Evolutionary conservation across 2,888 invertebrate genomes (phyloP), one percentile per base, ranked within the genome.

Genomic region (Thymelicus lineola): DNA sequence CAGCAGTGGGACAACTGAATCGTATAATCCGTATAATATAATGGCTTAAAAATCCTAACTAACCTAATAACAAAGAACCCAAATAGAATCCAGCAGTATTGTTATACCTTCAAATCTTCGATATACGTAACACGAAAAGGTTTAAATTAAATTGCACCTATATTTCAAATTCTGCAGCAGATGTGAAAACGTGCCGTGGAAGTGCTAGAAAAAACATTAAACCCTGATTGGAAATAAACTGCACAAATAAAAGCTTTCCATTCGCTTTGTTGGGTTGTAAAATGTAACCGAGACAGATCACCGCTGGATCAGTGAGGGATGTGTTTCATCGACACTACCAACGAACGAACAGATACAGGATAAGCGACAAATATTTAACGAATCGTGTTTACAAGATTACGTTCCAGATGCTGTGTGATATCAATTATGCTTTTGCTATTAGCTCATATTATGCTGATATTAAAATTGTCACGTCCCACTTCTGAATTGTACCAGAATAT

Each of bases 221-320:
- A 36, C 50, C 12, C 42, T 66, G 66, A 66, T 66, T 66, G 62
- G 46, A 63, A 69, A 58, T 48, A 57, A 68, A 62, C 55, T 46
- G 48, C 12, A 53, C 17, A 62, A 61, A 62, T 62, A 68, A 61
- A 62, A 68, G 45, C 35, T 35, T 55, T 62, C 45, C 12, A 15
- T n/a, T 63, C 36, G 62, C 62, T 69, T 69, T 69, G 62, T 69
- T 63, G 36, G 45, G 38, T 61, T 63, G 68, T 63, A 57, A 69
- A 68, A 69, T 69, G 62, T 69, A 63, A 69, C 20, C 62, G 62
- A 58, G 57, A 63, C 45, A 69, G 62, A 69, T 69, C 68, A 62
- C 67, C 53, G 20, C 36, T 15, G 61, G 61, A 12, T 6, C 45
- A n/a, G 48, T 35, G 14, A 60, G 42, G 42, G n/a, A 66, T 20